These are phyloP conservation scores for Trinectes maculatus DNA, from an alignment of 2,113 vertebrate species.

Conservation along the genomic window DNA sequence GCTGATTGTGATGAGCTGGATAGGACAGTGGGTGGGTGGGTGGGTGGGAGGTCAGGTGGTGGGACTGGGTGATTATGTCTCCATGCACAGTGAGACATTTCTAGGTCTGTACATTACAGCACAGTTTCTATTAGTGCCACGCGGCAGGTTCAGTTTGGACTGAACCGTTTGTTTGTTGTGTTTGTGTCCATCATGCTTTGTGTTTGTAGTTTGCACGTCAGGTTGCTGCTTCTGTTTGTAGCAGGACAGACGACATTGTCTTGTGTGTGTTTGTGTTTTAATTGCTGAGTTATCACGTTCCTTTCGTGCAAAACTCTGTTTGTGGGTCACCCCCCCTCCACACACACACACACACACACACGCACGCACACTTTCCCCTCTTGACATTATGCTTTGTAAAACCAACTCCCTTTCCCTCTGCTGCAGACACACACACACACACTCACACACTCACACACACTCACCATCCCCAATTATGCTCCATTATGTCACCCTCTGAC, in stretches of 20 bases:
- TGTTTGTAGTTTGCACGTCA: background rate
- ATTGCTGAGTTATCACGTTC: slow-evolving; percentile 84
- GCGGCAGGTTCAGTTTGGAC: background rate
- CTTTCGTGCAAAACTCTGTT: slow-evolving; percentile 83
- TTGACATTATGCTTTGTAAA: slow-evolving; percentile 9
- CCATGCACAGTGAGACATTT: too few species aligned
- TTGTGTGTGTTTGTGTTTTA: slow-evolving; percentile 49
- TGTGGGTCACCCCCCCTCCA: slow-evolving; percentile 60
- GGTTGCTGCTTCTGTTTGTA: background rate
- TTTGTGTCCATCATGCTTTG: background rate
- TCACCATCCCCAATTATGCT: slow-evolving; percentile 71
- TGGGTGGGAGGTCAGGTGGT: slow-evolving; percentile 26
- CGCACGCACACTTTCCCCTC: slow-evolving; percentile 24
- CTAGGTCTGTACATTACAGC: too few species aligned
- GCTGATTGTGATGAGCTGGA: slow-evolving; percentile 65
- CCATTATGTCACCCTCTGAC: slow-evolving; percentile 93
- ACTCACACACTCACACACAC: slow-evolving; percentile 1
- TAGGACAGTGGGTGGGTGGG: slow-evolving; percentile 5
- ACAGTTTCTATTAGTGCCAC: too few species aligned
- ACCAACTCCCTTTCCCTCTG: slow-evolving; percentile 10
- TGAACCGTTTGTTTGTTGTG: background rate
- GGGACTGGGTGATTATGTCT: background rate
- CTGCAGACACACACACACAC: slow-evolving; percentile 10
- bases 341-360: background rate
- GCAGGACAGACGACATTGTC: slow-evolving; percentile 16